Percentiles rank a stretch among this genome's conserved stretches.
Evolutionary conservation across 2,888 invertebrate species (phyloP).

Genomic region (Stenodema calcarata): DNA sequence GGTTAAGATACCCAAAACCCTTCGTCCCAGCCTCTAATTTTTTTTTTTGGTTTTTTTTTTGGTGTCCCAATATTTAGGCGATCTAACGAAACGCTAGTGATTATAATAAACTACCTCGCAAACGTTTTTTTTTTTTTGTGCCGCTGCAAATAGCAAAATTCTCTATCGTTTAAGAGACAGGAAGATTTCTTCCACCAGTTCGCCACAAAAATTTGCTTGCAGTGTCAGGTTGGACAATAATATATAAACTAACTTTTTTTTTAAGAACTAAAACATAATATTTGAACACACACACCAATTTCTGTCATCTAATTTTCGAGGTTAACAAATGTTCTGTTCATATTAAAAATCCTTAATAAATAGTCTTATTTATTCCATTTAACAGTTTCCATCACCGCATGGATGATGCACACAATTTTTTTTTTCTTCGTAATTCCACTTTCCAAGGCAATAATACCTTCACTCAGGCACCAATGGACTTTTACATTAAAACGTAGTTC

Average conservation of each 20-base stretch:
- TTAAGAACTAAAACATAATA: conserved; percentile 52
- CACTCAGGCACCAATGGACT: conserved; percentile 55
- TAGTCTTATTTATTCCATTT: conserved; percentile 52
- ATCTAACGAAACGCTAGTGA: conserved; percentile 35
- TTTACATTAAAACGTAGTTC: not conserved
- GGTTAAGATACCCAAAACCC: conserved; percentile 3
- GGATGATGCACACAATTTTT: conserved; percentile 48
- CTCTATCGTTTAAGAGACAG: not conserved
- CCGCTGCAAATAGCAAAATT: not conserved
- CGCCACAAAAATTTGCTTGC: conserved; percentile 16
- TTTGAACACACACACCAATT: conserved; percentile 55
- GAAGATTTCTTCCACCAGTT: not conserved
- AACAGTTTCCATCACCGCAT: conserved; percentile 50
- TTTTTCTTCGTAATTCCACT: conserved; percentile 47
- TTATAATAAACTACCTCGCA: conserved; percentile 28
- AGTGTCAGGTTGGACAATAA: conserved; percentile 26
- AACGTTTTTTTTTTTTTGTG: conserved; percentile 3
- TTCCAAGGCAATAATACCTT: conserved; percentile 53
- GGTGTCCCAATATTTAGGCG: conserved; percentile 47
- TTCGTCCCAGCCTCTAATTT: conserved; percentile 27
- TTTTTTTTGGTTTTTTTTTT: too few relatives aligned
- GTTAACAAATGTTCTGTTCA: conserved; percentile 53
- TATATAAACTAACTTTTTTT: conserved; percentile 41
- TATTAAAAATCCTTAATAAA: conserved; percentile 52
- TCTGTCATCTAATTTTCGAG: conserved; percentile 55